Conservation (phyloP, 2,797 vertebrate genomes). For the Diceros bicornis region DNA sequence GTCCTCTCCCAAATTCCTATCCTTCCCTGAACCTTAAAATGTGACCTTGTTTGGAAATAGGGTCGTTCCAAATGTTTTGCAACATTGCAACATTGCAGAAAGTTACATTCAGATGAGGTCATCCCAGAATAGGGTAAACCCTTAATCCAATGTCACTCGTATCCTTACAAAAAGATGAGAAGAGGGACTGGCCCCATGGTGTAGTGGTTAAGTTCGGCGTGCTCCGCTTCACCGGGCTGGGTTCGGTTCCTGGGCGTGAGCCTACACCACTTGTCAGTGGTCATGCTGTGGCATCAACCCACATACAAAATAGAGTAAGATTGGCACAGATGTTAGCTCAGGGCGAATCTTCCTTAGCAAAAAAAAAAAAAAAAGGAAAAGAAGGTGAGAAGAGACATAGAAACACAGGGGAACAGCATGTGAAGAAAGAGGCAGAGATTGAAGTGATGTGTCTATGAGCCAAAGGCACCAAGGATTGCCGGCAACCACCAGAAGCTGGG, state of each 20-base stretch:
- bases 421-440: neutral
- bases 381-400: neutral
- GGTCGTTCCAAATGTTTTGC: neutral
- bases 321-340: too few relatives aligned
- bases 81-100: too few relatives aligned
- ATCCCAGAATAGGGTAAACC: neutral
- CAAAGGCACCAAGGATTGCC: too few relatives aligned
- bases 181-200: neutral
- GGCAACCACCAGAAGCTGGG: neutral
- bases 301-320: too few relatives aligned
- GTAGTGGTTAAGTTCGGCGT: too few relatives aligned
- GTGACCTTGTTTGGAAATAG: neutral
- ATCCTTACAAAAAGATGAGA: neutral
- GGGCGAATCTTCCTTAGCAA: too few relatives aligned
- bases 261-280: too few relatives aligned
- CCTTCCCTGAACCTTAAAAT: neutral
- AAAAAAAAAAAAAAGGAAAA: too few relatives aligned
- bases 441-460: too few relatives aligned
- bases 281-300: too few relatives aligned
- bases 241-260: too few relatives aligned
- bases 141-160: neutral
- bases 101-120: neutral
- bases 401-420: neutral
- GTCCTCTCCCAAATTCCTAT: neutral
- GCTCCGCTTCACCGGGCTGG: too few relatives aligned